phyloP scores from a whole-genome alignment of 1,140 invertebrate genomes.

The Aradophagus sp. region DNA sequence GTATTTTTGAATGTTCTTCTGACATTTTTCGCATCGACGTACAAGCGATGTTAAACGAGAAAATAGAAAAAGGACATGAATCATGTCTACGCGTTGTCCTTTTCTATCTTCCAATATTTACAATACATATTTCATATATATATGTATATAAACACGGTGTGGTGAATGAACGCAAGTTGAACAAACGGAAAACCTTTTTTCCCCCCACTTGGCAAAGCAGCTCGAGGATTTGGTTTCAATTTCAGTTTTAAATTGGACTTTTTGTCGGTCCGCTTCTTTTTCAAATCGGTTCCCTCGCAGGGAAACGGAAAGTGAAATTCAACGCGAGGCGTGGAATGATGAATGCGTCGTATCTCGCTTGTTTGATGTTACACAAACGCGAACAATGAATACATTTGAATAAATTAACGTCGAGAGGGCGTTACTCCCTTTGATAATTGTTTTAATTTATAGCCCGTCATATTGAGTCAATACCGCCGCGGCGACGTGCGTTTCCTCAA shows the following conservation, averaged over 20 bases:
- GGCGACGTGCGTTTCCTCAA: constrained; percentile 13
- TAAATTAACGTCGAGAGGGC: constrained; percentile 42
- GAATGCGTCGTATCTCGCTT: constrained; percentile 40
- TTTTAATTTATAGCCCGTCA: constrained; percentile 46
- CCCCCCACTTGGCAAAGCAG: not conserved
- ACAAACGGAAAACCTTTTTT: not conserved
- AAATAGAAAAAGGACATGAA: no score
- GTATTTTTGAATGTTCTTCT: no score
- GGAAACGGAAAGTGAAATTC: constrained; percentile 50
- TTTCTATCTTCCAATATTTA: no score
- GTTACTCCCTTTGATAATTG: constrained; percentile 46
- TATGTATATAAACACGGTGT: no score
- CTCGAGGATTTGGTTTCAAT: constrained; percentile 5
- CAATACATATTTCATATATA: no score
- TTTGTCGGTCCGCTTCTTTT: constrained; percentile 27
- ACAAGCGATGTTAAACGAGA: no score
- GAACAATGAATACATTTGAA: constrained; percentile 55
- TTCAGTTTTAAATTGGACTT: constrained; percentile 31
- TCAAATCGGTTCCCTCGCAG: constrained; percentile 17
- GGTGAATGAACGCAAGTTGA: no score
- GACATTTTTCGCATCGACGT: no score
- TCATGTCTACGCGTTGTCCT: no score
- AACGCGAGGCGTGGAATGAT: constrained; percentile 51
- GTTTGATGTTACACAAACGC: constrained; percentile 48
- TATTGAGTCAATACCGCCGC: constrained; percentile 31